phyloP scores from a whole-genome alignment of 2,113 vertebrate species.

The Eclectus roratus region DNA sequence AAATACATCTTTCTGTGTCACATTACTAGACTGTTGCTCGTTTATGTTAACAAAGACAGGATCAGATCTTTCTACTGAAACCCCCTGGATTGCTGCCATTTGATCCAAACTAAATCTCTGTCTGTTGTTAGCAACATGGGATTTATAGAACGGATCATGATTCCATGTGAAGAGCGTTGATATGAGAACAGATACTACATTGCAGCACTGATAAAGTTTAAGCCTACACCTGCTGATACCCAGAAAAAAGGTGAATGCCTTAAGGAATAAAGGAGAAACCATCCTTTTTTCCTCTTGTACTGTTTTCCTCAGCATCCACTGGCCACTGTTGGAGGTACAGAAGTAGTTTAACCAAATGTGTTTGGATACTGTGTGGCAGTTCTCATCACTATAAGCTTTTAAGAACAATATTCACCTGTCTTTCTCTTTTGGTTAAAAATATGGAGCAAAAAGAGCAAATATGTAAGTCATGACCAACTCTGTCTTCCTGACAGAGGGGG shows the following conservation, averaged over 20 bases:
- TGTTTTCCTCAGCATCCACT: background rate
- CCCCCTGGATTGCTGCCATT: background rate
- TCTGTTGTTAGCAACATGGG: background rate
- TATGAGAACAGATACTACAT: background rate
- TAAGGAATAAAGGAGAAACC: background rate
- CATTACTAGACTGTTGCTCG: background rate
- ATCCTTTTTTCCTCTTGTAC: background rate
- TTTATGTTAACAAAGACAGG: background rate
- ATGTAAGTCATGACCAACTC: accelerated
- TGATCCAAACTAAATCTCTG: background rate
- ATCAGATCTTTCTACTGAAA: background rate
- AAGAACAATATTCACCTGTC: background rate
- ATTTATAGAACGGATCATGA: background rate
- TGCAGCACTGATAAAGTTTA: background rate
- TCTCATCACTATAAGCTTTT: background rate
- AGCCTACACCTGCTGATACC: background rate
- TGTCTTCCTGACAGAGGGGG: background rate
- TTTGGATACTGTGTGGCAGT: background rate
- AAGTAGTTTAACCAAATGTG: background rate
- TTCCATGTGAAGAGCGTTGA: background rate
- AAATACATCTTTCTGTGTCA: background rate
- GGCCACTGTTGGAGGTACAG: background rate
- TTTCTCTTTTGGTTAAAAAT: background rate
- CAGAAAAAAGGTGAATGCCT: background rate
- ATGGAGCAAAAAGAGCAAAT: background rate